Base-by-base conservation (phyloP, 2,888 invertebrate genomes). In the Zelleria hepariella region DNA sequence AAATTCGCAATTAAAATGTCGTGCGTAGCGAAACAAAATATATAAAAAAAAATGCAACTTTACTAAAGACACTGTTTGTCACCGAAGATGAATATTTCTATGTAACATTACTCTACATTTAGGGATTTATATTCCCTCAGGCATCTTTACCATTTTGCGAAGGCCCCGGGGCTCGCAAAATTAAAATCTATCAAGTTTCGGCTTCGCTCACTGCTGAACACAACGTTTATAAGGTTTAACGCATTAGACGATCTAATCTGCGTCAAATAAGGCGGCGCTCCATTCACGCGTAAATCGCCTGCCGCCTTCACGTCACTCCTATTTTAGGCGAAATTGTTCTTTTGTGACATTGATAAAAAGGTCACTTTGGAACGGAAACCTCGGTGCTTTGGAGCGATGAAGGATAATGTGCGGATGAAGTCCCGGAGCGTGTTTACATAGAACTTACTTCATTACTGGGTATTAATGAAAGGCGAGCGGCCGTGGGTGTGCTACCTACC, bases 371-470 rank as follows among this genome's bases (percentile, higher is more conserved):
- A 62, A 55, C 72, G 71, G 60, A 63, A 66, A 64, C 60, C 67
- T 69, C 64, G 49, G 26, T 63, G 64, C 69, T 68, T 69, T 73
- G 71, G 71, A 70, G 68, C 75, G 72, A 75, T 76, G 76, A 77
- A 74, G 74, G 78, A 80, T 81, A 79, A 82, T 74, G 72, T 74
- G 69, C 68, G 73, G 75, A 80, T 77, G 74, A 76, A 75, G 72
- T 75, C 80, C 75, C 74, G 74, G 74, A 78, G 78, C 81, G 70
- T 84, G 85, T 82, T 85, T 83, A 83, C 82, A 78, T 79, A 80
- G 77, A 86, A 86, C 82, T 85, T 84, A 82, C 75, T 84, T 84
- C 80, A 86, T 85, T 84, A 83, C 77, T 69, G 77, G 68, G 75
- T 76, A 82, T 82, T 84, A 84, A 84, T 82, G 80, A 81, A 79